These are phyloP conservation scores for Alsophila aescularia DNA, from an alignment of 2,888 invertebrate species.

Conservation along the genomic window DNA sequence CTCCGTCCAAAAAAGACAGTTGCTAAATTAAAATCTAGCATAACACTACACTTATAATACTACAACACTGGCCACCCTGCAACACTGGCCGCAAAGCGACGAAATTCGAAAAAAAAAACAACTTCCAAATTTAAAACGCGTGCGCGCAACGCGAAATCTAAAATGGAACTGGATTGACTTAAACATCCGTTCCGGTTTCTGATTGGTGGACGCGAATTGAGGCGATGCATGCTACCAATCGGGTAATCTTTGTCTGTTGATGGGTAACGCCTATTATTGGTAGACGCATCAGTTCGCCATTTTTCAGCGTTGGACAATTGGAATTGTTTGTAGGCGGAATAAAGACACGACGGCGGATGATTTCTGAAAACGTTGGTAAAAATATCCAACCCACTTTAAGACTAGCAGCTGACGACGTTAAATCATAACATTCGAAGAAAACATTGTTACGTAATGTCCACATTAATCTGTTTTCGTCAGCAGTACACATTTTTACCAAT, in stretches of 20 bases:
- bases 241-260: conserved; percentile 40
- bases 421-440: conserved; percentile 51
- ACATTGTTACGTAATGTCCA: conserved; percentile 45
- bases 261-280: conserved; percentile 78
- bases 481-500: not conserved
- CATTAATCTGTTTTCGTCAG: not conserved
- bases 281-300: conserved; percentile 70
- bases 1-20: conserved; percentile 37
- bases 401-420: conserved; percentile 68
- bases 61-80: conserved; percentile 42
- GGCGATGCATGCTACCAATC: conserved; percentile 63
- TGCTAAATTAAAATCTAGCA: conserved; percentile 25
- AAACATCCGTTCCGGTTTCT: conserved; percentile 62
- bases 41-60: conserved; percentile 28
- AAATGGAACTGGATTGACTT: conserved; percentile 81
- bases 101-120: conserved; percentile 49
- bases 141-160: conserved; percentile 60
- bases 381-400: conserved; percentile 60
- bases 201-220: conserved; percentile 65
- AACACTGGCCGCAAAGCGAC: conserved; percentile 35
- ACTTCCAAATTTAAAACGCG: conserved; percentile 59
- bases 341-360: conserved; percentile 46
- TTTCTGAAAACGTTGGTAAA: conserved; percentile 57
- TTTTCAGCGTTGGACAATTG: conserved; percentile 79
- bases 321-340: conserved; percentile 74